phyloP scores from a whole-genome alignment of 2,888 invertebrate genomes.

The Timema cristinae region DNA sequence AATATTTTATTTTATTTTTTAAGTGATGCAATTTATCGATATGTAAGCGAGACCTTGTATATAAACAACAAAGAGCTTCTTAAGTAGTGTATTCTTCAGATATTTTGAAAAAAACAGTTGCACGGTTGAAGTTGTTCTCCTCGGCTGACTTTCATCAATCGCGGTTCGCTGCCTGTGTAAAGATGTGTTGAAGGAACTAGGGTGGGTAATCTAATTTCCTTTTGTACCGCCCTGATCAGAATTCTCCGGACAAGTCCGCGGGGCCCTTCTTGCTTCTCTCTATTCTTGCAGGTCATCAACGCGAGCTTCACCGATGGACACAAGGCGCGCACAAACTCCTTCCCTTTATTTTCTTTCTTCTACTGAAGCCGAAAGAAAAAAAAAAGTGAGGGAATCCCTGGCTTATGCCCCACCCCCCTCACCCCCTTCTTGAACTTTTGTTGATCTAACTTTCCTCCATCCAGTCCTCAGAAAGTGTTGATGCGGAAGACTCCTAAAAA shows the following conservation, averaged over 20 bases:
- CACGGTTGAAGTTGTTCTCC: too few species aligned
- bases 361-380: neutral
- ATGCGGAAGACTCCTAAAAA: conserved; percentile 9
- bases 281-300: conserved; percentile 15
- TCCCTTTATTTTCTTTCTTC: conserved; percentile 3
- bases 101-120: too few species aligned
- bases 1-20: too few species aligned
- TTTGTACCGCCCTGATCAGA: neutral
- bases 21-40: too few species aligned
- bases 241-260: neutral
- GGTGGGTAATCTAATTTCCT: conserved; percentile 2
- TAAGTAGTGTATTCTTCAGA: too few species aligned
- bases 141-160: too few species aligned
- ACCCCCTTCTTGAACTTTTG: neutral
- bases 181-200: neutral
- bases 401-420: neutral
- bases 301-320: conserved; percentile 5
- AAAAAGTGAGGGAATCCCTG: too few species aligned
- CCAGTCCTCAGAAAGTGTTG: conserved; percentile 2
- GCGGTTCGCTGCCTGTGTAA: too few species aligned
- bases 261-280: neutral
- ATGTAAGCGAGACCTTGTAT: too few species aligned
- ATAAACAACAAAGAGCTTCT: too few species aligned
- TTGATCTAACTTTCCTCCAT: conserved; percentile 11
- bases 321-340: neutral